Evolutionary conservation across 1,140 invertebrate species (phyloP), one percentile per base, ranked within the genome.

Genomic region (Orius insidiosus): DNA sequence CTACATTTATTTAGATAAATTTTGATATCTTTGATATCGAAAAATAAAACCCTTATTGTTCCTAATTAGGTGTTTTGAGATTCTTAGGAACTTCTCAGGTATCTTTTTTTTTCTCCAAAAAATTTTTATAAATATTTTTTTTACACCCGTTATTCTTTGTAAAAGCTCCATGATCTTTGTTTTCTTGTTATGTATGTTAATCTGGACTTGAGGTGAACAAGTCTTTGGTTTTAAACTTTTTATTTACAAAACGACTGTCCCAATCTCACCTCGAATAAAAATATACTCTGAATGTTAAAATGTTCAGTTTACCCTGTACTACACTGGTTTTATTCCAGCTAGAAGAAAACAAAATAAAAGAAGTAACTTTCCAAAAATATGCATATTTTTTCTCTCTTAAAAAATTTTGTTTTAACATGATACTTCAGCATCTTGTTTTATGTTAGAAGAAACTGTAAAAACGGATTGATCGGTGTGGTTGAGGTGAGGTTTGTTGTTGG

Each of bases 351-450:
- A 43, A 43, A 43, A 43, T n/a, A n/a, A 6, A 43, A 43, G n/a
- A 43, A 18, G 24, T 43, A n/a, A 43, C 24, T 43, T 43, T 43
- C 35, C 41, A 43, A 43, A 43, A 43, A 43, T 43, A 43, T 43
- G 8, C 41, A 19, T 15, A 13, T 30, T 43, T 43, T 30, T 30
- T 41, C 24, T 41, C 6, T 19, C 24, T 19, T 31, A 43, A 43
- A 43, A 31, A 31, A 43, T 18, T 43, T 14, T 5, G 6, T 14
- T 19, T 48, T 30, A 49, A 31, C 47, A 49, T 31, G 47, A 48
- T 40, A 49, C 44, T 39, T 49, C 47, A 8, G 47, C 38, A 24
- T 49, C 47, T 45, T 40, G 32, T 49, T 49, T 49, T 16, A 48
- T 18, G 9, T 40, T 42, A 10, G 47, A 42, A 10, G 47, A 49